Conservation (phyloP, 2,888 invertebrate genomes). For the Yponomeuta malinellus region DNA sequence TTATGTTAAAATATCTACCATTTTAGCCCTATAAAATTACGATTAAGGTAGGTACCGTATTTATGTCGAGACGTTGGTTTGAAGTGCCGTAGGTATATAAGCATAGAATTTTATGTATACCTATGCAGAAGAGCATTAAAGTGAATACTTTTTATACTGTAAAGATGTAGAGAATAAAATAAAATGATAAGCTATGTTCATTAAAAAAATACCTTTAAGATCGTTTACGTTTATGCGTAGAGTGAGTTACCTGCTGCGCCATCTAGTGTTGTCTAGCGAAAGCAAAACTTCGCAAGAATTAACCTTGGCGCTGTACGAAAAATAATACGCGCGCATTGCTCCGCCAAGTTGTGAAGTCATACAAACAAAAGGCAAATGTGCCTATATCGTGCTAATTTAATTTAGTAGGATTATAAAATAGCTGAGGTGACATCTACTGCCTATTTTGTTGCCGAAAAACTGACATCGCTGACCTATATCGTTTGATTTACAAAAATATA, state of each 20-base stretch:
- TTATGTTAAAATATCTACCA: too few species aligned
- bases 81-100: too few species aligned
- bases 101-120: too few species aligned
- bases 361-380: not conserved
- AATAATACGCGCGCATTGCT: not conserved
- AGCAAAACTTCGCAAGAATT: not conserved
- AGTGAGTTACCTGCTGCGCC: slow-evolving; percentile 16
- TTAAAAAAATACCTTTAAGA: too few species aligned
- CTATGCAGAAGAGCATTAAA: too few species aligned
- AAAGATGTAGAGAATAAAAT: too few species aligned
- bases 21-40: too few species aligned
- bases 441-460: slow-evolving; percentile 34
- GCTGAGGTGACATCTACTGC: slow-evolving; percentile 39
- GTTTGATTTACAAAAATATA: not conserved
- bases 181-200: too few species aligned
- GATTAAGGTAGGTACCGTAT: too few species aligned
- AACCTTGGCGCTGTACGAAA: not conserved
- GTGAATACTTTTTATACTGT: too few species aligned
- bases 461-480: slow-evolving; percentile 46
- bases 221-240: too few species aligned
- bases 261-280: slow-evolving; percentile 28
- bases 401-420: slow-evolving; percentile 21
- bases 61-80: too few species aligned
- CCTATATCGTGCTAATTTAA: not conserved
- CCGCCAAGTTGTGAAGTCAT: not conserved